phyloP scores from a whole-genome alignment of 1,140 invertebrate species.

The Drosophila malerkotliana region DNA sequence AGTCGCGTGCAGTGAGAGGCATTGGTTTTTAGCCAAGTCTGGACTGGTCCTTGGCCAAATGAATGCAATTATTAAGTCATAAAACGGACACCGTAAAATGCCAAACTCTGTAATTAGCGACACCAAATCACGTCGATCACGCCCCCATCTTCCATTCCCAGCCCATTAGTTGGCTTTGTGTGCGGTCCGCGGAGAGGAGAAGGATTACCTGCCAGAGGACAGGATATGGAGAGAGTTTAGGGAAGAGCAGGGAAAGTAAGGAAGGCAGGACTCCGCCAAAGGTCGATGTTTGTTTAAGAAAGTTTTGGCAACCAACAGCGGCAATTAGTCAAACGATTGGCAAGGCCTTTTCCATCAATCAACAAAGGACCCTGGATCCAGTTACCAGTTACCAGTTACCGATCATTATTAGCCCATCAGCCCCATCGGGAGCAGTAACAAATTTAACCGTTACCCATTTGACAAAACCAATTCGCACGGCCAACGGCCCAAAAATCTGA shows the following conservation, averaged over 20 bases:
- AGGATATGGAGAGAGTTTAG: slow-evolving; percentile 8
- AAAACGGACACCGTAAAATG: slow-evolving; percentile 70
- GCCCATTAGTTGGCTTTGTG: slow-evolving; percentile 50
- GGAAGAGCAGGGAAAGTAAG: slow-evolving; percentile 1
- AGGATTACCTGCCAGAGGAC: slow-evolving; percentile 37
- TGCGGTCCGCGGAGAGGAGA: slow-evolving; percentile 56
- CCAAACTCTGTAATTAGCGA: slow-evolving; percentile 78
- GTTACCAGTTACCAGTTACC: slow-evolving; percentile 64
- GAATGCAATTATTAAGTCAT: slow-evolving; percentile 80
- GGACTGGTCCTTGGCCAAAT: slow-evolving; percentile 46
- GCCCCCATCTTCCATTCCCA: slow-evolving; percentile 41
- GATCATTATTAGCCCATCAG: slow-evolving; percentile 11
- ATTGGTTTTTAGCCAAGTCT: slow-evolving; percentile 30
- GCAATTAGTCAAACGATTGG: slow-evolving; percentile 75
- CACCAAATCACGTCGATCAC: slow-evolving; percentile 70
- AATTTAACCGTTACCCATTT: slow-evolving; percentile 75
- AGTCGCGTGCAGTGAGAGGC: slow-evolving; percentile 26
- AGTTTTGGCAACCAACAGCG: slow-evolving; percentile 51
- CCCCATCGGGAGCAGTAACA: slow-evolving; percentile 45
- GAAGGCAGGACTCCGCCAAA: slow-evolving; percentile 8
- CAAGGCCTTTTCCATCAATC: slow-evolving; percentile 71
- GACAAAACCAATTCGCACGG: slow-evolving; percentile 78
- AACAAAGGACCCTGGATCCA: slow-evolving; percentile 40
- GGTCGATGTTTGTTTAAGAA: slow-evolving; percentile 65
- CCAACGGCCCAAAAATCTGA: slow-evolving; percentile 41